Base-by-base conservation (phyloP, 1,140 invertebrate genomes). In the Diabrotica virgifera region DNA sequence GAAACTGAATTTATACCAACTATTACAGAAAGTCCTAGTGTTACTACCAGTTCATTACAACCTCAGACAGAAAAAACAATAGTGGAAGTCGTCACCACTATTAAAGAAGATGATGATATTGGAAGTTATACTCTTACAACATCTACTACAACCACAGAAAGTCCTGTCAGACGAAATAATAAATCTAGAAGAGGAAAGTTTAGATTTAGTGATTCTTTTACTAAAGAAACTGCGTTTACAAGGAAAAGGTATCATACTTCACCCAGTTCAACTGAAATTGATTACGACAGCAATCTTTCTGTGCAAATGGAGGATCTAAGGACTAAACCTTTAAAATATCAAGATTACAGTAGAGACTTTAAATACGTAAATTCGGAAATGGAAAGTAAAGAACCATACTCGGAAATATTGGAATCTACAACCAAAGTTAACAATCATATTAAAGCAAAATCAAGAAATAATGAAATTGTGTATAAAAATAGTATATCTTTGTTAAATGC, bases 1-100 rank as follows among this genome's bases (percentile, higher is more conserved):
- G 24, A 11, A 13, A 55, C 13, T 6, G 40, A 46, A 11, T 40
- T 13, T 11, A 59, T 40, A 46, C 36, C 37, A 10, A 58, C 57
- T 46, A 14, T 40, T 6, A 38, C 36, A 10, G 40, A 40, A 40
- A 38, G 10, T 14, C 13, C 40, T 40, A 46, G 12, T 13, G 24
- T 13, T 59, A 59, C 40, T 12, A 24, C 36, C 46, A 38, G 57
- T 57, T 12, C n/a, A n/a, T 12, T 8, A 52, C n/a, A 11, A 57
- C 24, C 24, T 24, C 24, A 24, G 24, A 24, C 24, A 24, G 24
- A 24, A 24, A 24, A 24, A 50, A 12, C 46, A 12, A 50, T 50
- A 50, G 46, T 50, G 46, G n/a, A 12, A 50, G 46, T 56, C 11
- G n/a, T 35, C 36, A 24, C 24, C 10, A 10, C 14, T 6, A 36